Base-by-base conservation (phyloP, 23 tunicate species). In the Clavelina lepadiformis region DNA sequence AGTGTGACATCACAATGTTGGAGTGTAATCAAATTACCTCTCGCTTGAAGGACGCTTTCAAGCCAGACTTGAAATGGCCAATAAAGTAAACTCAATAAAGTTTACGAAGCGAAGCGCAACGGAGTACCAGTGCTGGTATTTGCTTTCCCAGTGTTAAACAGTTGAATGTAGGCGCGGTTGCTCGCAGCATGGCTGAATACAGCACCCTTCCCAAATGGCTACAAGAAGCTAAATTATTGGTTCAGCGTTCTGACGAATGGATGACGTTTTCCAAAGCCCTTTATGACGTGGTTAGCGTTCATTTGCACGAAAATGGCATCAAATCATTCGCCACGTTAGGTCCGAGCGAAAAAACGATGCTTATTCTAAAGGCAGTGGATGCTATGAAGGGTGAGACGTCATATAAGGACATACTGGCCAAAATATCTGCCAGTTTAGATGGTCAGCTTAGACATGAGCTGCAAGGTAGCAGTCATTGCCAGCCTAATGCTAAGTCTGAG, bases 151-250 rank as follows among this genome's bases (percentile, higher is more conserved):
- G n/a, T n/a, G n/a, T n/a, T n/a, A n/a, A n/a, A n/a, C n/a, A n/a
- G n/a, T n/a, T n/a, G n/a, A n/a, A n/a, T n/a, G n/a, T n/a, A n/a
- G n/a, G n/a, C n/a, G n/a, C n/a, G n/a, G n/a, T n/a, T n/a, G n/a
- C n/a, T n/a, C n/a, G n/a, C n/a, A 38, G 8, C 0, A 77, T 77
- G 83, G 67, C 58, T n/a, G 36, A 49, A 29, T 58, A 33, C 29
- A 65, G 73, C 31, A 75, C 76, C n/a, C 34, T 86, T 28, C 95
- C 95, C 25, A 38, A 5, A 3, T 86, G 95, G 95, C 36, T 78
- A 23, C 75, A 78, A 31, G 24, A 35, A 7, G 57, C 95, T 1
- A 86, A 78, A 44, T 38, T 45, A 32, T 38, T 75, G 45, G 62
- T 71, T 4, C 74, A 65, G 34, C 50, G 58, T 38, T 25, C 79